Percentiles rank a stretch among this genome's conserved stretches.
These are phyloP conservation scores for Euura saliciscinereae DNA, from an alignment of 1,140 invertebrate species.

Conservation along the genomic window DNA sequence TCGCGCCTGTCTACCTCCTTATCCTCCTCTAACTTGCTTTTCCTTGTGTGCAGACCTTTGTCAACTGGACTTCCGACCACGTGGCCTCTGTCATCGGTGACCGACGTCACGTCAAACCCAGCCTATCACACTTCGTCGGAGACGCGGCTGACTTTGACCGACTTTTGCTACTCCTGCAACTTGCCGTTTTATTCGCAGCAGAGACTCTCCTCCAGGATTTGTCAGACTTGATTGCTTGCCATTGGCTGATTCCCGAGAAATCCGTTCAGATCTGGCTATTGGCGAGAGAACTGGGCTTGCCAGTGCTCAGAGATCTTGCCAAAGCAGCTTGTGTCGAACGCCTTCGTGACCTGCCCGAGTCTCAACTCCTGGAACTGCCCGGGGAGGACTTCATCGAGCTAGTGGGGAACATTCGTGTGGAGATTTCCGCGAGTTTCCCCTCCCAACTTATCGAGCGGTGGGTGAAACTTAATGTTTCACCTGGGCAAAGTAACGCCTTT, in stretches of 20 bases:
- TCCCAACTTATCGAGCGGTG: too few species aligned
- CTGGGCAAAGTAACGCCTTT: too few species aligned
- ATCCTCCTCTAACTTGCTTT: too few species aligned
- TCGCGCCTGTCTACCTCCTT: too few species aligned
- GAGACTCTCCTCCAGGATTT: not conserved
- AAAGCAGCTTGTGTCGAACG: not conserved
- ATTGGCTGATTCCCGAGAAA: not conserved
- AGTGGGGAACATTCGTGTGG: not conserved
- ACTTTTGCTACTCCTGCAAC: too few species aligned
- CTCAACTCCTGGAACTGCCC: not conserved
- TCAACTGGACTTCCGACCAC: too few species aligned
- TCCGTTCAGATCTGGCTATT: not conserved
- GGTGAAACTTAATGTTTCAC: too few species aligned
- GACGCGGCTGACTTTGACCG: too few species aligned
- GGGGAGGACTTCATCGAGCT: not conserved
- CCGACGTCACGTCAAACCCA: not conserved
- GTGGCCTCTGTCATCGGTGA: not conserved
- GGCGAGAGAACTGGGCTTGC: not conserved
- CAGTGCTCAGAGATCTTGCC: too few species aligned
- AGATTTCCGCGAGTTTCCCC: too few species aligned
- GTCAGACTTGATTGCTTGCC: not conserved
- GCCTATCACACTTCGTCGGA: accelerated
- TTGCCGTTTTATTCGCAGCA: not conserved
- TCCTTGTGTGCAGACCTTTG: not conserved
- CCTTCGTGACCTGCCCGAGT: not conserved